Base-by-base conservation (phyloP, 2,113 vertebrate genomes). In the Brachirus orientalis region DNA sequence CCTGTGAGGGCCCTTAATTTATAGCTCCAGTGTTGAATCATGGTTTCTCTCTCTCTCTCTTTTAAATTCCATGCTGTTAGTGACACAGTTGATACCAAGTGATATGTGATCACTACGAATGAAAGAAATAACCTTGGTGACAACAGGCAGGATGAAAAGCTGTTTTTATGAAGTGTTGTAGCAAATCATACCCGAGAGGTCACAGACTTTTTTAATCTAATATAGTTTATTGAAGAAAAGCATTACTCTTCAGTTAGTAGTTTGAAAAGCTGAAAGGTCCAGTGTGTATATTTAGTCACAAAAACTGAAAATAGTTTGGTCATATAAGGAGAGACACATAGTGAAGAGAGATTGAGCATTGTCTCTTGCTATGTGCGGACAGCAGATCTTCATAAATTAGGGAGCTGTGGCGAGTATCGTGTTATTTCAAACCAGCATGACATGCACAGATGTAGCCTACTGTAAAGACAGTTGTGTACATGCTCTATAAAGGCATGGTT, bases 1-100 rank as follows among this genome's bases (percentile, higher is more conserved):
- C 55, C 36, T 0, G 10, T 50, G 36, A 37, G 38, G 57, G 54
- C 43, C 58, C 67, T 78, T 50, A 77, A 80, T 80, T 66, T 67
- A 72, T 19, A 81, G 57, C 63, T 54, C 5, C 16, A 18, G 50
- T n/a, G n/a, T n/a, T n/a, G n/a, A n/a, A n/a, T n/a, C n/a, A n/a
- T n/a, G n/a, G n/a, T n/a, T n/a, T n/a, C n/a, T 63, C 50, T 9
- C 35, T 33, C 8, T 10, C 73, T 67, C 40, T 63, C 59, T 22
- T 50, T 54, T 59, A 44, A 59, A 61, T 63, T 69, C 55, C 12
- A 18, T 58, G 18, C 43, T 69, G 52, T 46, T 57, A 58, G 57
- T 28, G 56, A 63, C 60, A 52, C 18, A 9, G 52, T 44, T 46
- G 36, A 63, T 41, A 6, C 2, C 28, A 67, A 70, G 48, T 20